Evolutionary conservation across 1,140 invertebrate genomes (phyloP).

Genomic region (Elymnias hypermnestra): DNA sequence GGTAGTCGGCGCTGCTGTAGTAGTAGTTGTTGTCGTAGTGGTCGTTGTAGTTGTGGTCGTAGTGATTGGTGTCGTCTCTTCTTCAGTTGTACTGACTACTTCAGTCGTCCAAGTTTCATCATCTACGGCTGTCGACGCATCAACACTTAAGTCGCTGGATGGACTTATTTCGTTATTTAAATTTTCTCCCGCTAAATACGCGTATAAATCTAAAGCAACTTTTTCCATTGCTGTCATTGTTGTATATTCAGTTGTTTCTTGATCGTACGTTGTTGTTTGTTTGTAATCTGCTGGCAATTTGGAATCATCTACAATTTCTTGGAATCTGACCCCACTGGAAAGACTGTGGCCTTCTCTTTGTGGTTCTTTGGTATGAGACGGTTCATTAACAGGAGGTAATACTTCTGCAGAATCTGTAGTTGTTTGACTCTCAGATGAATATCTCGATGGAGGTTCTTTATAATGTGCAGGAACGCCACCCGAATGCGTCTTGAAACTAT

Average conservation of each 20-base stretch:
- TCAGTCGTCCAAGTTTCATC: conserved; percentile 58
- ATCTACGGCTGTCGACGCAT: conserved; percentile 57
- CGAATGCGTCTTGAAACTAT: conserved; percentile 85
- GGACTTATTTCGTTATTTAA: conserved; percentile 79
- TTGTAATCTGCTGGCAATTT: conserved; percentile 61
- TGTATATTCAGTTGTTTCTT: conserved; percentile 79
- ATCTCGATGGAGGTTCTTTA: conserved; percentile 60
- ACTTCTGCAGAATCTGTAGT: conserved; percentile 48
- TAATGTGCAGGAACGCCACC: conserved; percentile 67
- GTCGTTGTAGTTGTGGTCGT: conserved; percentile 78
- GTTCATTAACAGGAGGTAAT: conserved; percentile 30
- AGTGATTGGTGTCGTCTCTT: conserved; percentile 77
- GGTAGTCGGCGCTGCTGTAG: conserved; percentile 37
- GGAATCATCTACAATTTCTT: conserved; percentile 57
- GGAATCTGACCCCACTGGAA: conserved; percentile 37
- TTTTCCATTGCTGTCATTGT: conserved; percentile 85
- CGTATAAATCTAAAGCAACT: conserved; percentile 87
- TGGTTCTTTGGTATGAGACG: conserved; percentile 38
- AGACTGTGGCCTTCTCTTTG: conserved; percentile 49
- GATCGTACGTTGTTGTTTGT: conserved; percentile 63
- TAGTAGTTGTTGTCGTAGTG: conserved; percentile 54
- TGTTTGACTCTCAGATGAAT: conserved; percentile 57
- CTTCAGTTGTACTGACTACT: conserved; percentile 75
- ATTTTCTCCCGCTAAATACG: conserved; percentile 85
- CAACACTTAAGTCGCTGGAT: conserved; percentile 62